phyloP scores from a whole-genome alignment of 2,113 vertebrate genomes.

The zebrafish (Danio rerio) region GRCz12tu NC_133189.1:53211501-53212000 shows the following conservation, averaged over 20 bases:
- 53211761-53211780: not conserved
- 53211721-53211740: slow-evolving; percentile 4
- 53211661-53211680: slow-evolving; percentile 1
- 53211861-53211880: no score
- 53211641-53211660: slow-evolving; percentile 57
- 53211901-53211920: no score
- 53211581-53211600: slow-evolving; percentile 49
- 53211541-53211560: slow-evolving; percentile 56
- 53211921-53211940: no score
- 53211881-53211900: no score
- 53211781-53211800: not conserved
- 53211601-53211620: slow-evolving; percentile 43
- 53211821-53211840: not conserved
- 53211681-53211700: slow-evolving; percentile 5
- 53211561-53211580: slow-evolving; percentile 58
- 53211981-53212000: no score
- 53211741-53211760: slow-evolving; percentile 12
- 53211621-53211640: slow-evolving; percentile 54
- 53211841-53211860: no score
- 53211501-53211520: slow-evolving; percentile 33
- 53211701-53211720: slow-evolving; percentile 36
- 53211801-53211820: not conserved
- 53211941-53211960: no score
- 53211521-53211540: slow-evolving; percentile 48
- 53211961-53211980: no score